Evolutionary conservation across 2,888 invertebrate genomes (phyloP), one percentile per base, ranked within the genome.

Genomic region (Phytoseiulus persimilis): DNA sequence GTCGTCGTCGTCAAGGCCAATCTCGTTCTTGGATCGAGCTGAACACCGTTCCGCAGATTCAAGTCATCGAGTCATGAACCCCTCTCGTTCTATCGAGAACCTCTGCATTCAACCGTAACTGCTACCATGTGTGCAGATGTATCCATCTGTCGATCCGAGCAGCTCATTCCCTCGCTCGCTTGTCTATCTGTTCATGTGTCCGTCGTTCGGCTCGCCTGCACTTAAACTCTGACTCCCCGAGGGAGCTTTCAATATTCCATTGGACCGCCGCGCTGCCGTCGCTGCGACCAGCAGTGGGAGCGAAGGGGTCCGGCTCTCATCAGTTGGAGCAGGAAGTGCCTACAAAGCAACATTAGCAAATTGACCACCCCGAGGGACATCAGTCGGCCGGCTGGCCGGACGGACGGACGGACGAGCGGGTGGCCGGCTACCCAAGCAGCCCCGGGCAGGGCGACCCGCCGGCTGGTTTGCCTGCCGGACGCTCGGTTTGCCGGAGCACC

Each of bases 211-310:
- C 18, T 65, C 65, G 65, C 18, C 65, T 65, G 65, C 65, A 65
- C 65, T 65, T 65, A 65, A 65, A 65, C 65, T 65, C 65, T 65
- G 65, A 65, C 65, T 65, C 65, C 65, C 65, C 65, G 65, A 33
- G 83, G 83, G 83, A 87, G 6, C 87, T 87, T 87, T 87, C 87
- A 87, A 87, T 87, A 87, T 33, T 87, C 87, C 87, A 87, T 87
- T 45, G 33, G 28, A 65, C 65, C 65, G 18, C 65, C 18, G 28
- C 65, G 65, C 65, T 23, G 65, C 65, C 65, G 65, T 65, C 65
- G 28, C 65, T 65, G 65, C 65, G 65, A 65, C 65, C 65, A 65
- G 65, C 28, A 65, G 65, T 65, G 28, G 65, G 18, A 65, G 65
- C 65, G 65, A 65, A 65, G 65, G 65, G 65, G 65, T 65, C 65